These are phyloP conservation scores for Euura saliciscinereae DNA, from an alignment of 1,140 invertebrate genomes.

Conservation along the genomic window DNA sequence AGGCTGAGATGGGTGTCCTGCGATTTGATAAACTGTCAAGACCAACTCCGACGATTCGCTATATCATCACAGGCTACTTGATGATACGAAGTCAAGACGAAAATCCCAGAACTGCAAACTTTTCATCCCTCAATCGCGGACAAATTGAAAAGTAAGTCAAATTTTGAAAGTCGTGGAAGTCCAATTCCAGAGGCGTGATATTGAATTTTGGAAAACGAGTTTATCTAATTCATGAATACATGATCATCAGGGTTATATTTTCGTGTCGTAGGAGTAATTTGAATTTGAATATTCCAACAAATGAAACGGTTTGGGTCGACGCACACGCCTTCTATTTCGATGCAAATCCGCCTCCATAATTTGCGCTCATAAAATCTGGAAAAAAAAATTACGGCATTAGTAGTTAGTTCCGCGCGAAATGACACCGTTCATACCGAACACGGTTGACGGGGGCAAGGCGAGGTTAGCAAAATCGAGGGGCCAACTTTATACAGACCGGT, in stretches of 20 bases:
- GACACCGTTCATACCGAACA: conserved; percentile 19
- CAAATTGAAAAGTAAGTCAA: too few relatives aligned
- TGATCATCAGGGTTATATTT: not conserved
- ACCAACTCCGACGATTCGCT: conserved; percentile 11
- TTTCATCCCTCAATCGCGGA: too few relatives aligned
- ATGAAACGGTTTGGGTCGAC: not conserved
- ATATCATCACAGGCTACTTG: too few relatives aligned
- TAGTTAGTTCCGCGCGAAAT: conserved; percentile 51
- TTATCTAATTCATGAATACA: too few relatives aligned
- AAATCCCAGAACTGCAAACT: too few relatives aligned
- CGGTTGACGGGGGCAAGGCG: not conserved
- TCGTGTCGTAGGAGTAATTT: not conserved
- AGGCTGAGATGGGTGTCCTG: conserved; percentile 28
- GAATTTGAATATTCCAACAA: not conserved
- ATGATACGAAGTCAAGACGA: too few relatives aligned
- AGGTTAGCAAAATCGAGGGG: not conserved
- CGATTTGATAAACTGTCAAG: conserved; percentile 43
- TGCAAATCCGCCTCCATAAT: conserved; percentile 51
- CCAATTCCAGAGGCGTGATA: too few relatives aligned
- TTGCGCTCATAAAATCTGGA: conserved; percentile 45
- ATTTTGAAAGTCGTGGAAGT: too few relatives aligned
- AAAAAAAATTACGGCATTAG: conserved; percentile 48
- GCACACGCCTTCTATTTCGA: conserved; percentile 41
- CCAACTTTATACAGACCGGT: not conserved
- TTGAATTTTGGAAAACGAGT: too few relatives aligned